These are phyloP conservation scores for Entomobrya proxima DNA, from an alignment of 2,888 invertebrate species.

Conservation along the genomic window DNA sequence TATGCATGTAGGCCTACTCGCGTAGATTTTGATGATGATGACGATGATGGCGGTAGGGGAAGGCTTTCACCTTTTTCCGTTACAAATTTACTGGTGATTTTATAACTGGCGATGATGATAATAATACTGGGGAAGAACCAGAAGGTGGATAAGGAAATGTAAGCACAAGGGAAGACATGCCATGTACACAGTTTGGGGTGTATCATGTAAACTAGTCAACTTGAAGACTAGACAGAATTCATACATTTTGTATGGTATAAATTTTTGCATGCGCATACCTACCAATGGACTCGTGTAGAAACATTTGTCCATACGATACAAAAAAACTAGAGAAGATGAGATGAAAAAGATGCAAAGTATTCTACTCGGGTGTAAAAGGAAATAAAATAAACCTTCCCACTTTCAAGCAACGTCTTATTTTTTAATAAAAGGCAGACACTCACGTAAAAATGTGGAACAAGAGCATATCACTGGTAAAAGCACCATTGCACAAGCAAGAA, in stretches of 20 bases:
- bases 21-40: background rate
- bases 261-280: slow-evolving; percentile 36
- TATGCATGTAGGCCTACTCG: background rate
- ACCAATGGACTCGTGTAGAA: background rate
- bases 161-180: background rate
- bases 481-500: background rate
- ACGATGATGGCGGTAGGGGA: background rate
- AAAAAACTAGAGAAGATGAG: background rate
- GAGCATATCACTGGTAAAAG: background rate
- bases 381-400: slow-evolving; percentile 30
- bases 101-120: slow-evolving; percentile 20
- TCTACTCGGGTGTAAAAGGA: slow-evolving; percentile 2
- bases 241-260: slow-evolving; percentile 63
- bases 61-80: slow-evolving; percentile 13
- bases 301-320: background rate
- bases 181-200: background rate
- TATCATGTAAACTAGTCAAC: slow-evolving; percentile 49
- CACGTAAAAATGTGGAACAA: background rate
- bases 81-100: slow-evolving; percentile 13
- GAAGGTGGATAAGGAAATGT: slow-evolving; percentile 11
- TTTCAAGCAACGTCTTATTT: slow-evolving; percentile 6
- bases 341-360: slow-evolving; percentile 11
- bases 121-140: background rate
- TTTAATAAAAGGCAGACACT: slow-evolving; percentile 1
- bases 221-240: slow-evolving; percentile 59